Evolutionary conservation across 2,888 invertebrate genomes (phyloP).

Genomic region (Drosophila testacea): DNA sequence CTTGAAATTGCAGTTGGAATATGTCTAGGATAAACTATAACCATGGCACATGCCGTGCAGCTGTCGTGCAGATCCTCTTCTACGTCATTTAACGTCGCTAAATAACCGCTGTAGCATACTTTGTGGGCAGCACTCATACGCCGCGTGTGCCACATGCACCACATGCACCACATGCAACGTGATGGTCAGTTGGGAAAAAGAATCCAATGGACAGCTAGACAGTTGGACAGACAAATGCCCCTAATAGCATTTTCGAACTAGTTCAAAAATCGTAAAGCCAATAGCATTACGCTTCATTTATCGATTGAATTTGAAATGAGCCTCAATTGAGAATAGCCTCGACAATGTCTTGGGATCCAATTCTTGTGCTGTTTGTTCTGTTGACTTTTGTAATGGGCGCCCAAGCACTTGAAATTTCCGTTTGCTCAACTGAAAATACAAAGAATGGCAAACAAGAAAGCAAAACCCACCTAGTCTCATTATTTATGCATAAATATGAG

Average conservation of each 20-base stretch:
- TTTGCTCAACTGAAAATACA: conserved; percentile 55
- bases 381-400: conserved; percentile 75
- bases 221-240: not conserved
- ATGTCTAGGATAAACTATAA: conserved; percentile 14
- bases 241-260: not conserved
- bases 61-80: conserved; percentile 4
- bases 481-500: conserved; percentile 81
- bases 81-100: conserved; percentile 46
- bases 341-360: conserved; percentile 26
- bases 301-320: conserved; percentile 78
- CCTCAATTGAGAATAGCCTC: conserved; percentile 33
- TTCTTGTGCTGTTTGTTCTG: conserved; percentile 27
- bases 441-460: conserved; percentile 23
- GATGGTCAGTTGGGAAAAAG: not conserved
- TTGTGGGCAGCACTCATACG: conserved; percentile 36
- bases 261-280: conserved; percentile 32
- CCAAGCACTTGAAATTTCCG: conserved; percentile 61
- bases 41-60: conserved; percentile 26
- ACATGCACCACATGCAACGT: conserved; percentile 19
- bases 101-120: conserved; percentile 62
- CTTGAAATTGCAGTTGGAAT: conserved; percentile 42
- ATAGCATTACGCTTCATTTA: conserved; percentile 67
- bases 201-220: not conserved
- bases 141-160: conserved; percentile 19
- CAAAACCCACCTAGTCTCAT: conserved; percentile 53